Evolutionary conservation across 2,113 vertebrate species (phyloP).

Genomic region (Sclerurus mexicanus): DNA sequence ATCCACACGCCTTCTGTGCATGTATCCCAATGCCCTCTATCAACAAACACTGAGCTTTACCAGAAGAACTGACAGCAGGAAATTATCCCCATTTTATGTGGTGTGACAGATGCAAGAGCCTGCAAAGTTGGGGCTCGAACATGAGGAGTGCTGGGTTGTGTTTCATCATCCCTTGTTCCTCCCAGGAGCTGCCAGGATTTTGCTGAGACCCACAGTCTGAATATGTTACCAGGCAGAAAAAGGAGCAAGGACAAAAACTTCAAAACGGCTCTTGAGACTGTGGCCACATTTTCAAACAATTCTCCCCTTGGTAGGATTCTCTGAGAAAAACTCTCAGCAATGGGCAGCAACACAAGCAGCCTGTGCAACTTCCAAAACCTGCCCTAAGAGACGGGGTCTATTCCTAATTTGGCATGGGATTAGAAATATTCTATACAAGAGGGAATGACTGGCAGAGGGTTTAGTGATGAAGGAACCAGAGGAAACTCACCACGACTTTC

Average conservation of each 20-base stretch:
- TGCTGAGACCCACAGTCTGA: neutral
- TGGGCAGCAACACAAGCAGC: neutral
- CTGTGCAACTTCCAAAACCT: neutral
- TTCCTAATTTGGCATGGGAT: neutral
- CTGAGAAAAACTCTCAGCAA: neutral
- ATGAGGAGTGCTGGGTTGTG: neutral
- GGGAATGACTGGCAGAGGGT: neutral
- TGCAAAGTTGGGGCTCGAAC: rapidly evolving
- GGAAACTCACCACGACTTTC: neutral
- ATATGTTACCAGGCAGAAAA: neutral
- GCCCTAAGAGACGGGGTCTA: neutral
- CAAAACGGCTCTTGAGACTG: neutral
- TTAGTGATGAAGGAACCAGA: neutral
- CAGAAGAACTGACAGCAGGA: neutral
- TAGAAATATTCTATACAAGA: neutral
- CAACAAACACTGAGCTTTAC: neutral
- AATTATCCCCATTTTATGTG: neutral
- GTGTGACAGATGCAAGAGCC: neutral
- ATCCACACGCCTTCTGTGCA: neutral
- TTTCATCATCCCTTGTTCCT: neutral
- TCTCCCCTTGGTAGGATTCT: neutral
- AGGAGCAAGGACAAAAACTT: neutral
- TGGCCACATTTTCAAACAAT: neutral
- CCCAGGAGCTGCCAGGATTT: neutral
- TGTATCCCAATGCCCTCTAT: neutral